A percentile compares a stretch with the other conserved stretches of the same genome.
These are phyloP conservation scores for Trisateles emortualis DNA, from an alignment of 2,888 invertebrate genomes.

Conservation along the genomic window DNA sequence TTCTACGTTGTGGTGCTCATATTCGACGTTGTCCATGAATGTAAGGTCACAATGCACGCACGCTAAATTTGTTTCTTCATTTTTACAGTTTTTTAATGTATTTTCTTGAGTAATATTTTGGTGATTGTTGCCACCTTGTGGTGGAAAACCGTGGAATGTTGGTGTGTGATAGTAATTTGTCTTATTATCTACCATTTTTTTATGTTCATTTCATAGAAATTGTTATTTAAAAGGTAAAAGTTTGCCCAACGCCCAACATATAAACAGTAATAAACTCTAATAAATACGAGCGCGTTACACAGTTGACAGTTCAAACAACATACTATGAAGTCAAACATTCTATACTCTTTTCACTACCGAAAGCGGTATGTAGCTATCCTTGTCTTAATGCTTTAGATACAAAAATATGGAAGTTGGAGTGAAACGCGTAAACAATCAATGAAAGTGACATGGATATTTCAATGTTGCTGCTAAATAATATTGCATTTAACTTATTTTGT, in stretches of 20 bases:
- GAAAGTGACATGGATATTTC: conserved; percentile 28
- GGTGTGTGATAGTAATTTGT: conserved; percentile 25
- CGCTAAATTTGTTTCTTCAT: conserved; percentile 24
- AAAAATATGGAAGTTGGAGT: fast-evolving
- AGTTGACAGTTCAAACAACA: too few relatives aligned
- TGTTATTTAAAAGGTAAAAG: too few relatives aligned
- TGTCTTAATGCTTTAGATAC: conserved; percentile 1
- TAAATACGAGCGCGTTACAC: conserved; percentile 6
- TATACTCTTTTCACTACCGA: neutral
- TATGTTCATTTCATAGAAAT: too few relatives aligned
- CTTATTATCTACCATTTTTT: conserved; percentile 40
- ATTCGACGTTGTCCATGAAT: conserved; percentile 52
- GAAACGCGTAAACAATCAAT: conserved; percentile 30
- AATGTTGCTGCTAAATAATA: conserved; percentile 17
- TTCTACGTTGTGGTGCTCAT: conserved; percentile 58
- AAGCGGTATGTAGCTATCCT: neutral
- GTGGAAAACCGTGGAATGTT: conserved; percentile 31
- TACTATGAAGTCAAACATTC: neutral
- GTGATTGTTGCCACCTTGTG: too few relatives aligned
- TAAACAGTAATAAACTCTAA: conserved; percentile 2
- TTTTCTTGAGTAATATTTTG: conserved; percentile 23
- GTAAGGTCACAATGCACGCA: conserved; percentile 58
- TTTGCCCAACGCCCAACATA: too few relatives aligned
- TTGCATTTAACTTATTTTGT: too few relatives aligned
- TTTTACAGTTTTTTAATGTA: conserved; percentile 7